Base-by-base conservation (phyloP, 2,113 vertebrate species). In the Dinomys branickii region DNA sequence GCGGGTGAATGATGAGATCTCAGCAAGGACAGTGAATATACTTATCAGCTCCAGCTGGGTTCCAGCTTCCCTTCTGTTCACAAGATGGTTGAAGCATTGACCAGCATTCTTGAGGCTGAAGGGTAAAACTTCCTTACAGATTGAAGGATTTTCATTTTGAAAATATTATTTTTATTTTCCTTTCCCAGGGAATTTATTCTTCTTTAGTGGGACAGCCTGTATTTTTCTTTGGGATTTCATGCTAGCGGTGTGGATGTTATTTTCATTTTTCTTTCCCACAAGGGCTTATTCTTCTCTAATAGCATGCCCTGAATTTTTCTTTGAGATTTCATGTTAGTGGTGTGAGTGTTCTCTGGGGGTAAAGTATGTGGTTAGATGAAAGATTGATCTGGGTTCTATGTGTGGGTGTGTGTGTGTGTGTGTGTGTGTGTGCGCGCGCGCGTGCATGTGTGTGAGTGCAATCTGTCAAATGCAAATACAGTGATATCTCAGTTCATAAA, bases 381-480 rank as follows among this genome's bases (percentile, higher is more conserved):
- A 96, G 94, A 91, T 58, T 56, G 71, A 1, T 35, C 8, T 47
- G 50, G 94, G 77, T 88, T 96, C 84, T 63, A 96, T 67, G 95
- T 97, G 83, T 61, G 13, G 59, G 83, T 75, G 73, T 69, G 28
- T 88, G 50, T 65, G 30, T 65, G 30, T 85, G 61, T 50, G 59
- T 61, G 24, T 63, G 59, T 80, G 58, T 56, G 20, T 69, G 82
- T 59, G 9, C n/a, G n/a, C 58, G 83, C 61, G 73, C 56, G 19
- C 82, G 50, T 77, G 38, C n/a, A 33, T 85, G 61, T 54, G 63
- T 50, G 22, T 65, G 61, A 54, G 61, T 59, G 24, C 58, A 5
- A 58, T 88, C 83, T 98, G 98, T 97, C 95, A 97, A 96, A 95
- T 86, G 87, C 94, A 97, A 97, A 92, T 91, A 91, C 20, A 44